Conservation (phyloP, 1,140 invertebrate species). For the Drosophila quadrilineata region DNA sequence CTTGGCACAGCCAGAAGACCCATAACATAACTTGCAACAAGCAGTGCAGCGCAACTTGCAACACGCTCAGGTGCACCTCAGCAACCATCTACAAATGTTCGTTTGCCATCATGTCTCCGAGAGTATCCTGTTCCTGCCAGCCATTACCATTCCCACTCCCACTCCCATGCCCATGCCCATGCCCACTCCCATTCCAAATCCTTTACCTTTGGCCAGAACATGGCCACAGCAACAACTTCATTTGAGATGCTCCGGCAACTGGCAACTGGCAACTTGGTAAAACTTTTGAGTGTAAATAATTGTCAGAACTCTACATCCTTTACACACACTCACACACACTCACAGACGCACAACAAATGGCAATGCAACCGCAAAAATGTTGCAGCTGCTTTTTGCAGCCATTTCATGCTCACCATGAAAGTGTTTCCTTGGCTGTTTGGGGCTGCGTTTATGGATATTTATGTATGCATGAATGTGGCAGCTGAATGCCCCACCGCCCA, state of each 20-base stretch:
- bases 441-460: constrained; percentile 68
- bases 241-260: constrained; percentile 9
- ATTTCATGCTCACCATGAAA: constrained; percentile 9
- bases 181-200: too few species aligned
- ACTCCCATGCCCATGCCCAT: too few species aligned
- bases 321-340: too few species aligned
- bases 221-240: constrained; percentile 24
- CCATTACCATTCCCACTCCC: too few species aligned
- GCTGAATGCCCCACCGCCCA: not conserved
- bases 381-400: constrained; percentile 23
- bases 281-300: constrained; percentile 77
- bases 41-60: not conserved
- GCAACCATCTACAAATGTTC: not conserved
- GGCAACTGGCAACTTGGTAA: constrained; percentile 55
- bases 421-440: constrained; percentile 30
- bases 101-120: too few species aligned
- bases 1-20: constrained; percentile 12
- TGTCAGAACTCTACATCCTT: constrained; percentile 50
- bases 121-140: too few species aligned
- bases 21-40: constrained; percentile 33
- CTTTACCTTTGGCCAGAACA: constrained; percentile 17
- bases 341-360: too few species aligned
- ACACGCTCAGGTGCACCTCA: not conserved
- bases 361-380: constrained; percentile 67
- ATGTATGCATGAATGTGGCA: constrained; percentile 46